Conservation (phyloP, 2,888 invertebrate species). For the Drosophila ezoana region DNA sequence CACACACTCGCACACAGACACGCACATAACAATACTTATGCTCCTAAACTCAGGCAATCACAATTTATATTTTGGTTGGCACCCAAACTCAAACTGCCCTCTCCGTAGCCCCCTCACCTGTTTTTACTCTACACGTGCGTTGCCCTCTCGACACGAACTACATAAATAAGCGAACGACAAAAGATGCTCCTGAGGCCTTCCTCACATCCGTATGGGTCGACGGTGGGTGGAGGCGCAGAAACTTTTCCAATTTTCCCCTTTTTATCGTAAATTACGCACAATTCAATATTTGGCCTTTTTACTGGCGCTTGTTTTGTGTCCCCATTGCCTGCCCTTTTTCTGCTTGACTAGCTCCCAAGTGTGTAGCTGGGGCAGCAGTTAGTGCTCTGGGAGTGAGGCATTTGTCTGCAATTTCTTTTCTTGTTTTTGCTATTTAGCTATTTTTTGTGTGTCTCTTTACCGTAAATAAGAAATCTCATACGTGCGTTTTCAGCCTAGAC, state of each 20-base stretch:
- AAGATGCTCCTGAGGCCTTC: conserved; percentile 38
- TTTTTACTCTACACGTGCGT: conserved; percentile 56
- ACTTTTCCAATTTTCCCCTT: conserved; percentile 83
- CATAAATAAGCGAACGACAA: conserved; percentile 74
- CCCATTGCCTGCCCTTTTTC: conserved; percentile 75
- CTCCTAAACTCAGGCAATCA: conserved; percentile 72
- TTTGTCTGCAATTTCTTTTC: conserved; percentile 55
- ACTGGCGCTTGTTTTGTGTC: conserved; percentile 67
- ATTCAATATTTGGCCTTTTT: conserved; percentile 81
- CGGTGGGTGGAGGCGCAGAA: conserved; percentile 37
- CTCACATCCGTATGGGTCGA: conserved; percentile 18
- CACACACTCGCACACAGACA: conserved; percentile 1
- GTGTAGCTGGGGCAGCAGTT: conserved; percentile 17
- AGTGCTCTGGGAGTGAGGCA: conserved; percentile 17
- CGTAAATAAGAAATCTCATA: conserved; percentile 83
- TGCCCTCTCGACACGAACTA: conserved; percentile 68
- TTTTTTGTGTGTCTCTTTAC: conserved; percentile 79
- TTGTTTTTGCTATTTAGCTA: conserved; percentile 69
- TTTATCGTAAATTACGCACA: conserved; percentile 82
- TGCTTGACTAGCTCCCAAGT: conserved; percentile 64
- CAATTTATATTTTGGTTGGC: conserved; percentile 72
- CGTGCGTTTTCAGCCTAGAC: conserved; percentile 68
- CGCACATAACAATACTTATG: conserved; percentile 1
- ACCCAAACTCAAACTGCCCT: conserved; percentile 15
- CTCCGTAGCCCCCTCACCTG: conserved; percentile 1